phyloP scores from a whole-genome alignment of 2,888 invertebrate genomes.

The Lumbricus terrestris region DNA sequence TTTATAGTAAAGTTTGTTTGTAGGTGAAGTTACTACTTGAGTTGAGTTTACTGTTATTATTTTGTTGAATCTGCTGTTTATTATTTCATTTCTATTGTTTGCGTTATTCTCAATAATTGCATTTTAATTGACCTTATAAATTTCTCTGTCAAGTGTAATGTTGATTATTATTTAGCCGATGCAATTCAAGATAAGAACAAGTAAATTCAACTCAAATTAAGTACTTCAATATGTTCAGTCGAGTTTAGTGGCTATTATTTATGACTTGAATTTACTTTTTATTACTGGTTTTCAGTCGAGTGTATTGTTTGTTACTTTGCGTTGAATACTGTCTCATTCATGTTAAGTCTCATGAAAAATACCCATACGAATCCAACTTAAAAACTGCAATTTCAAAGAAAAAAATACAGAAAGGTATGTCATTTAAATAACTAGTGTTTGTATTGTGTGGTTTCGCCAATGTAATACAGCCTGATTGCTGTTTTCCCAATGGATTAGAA shows the following conservation, averaged over 20 bases:
- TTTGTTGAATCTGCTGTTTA: not conserved
- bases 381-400: not conserved
- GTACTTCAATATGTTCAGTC: not conserved
- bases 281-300: not conserved
- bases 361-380: not conserved
- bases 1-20: not conserved
- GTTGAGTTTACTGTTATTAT: slow-evolving; percentile 3
- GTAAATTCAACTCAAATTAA: not conserved
- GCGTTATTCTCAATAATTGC: not conserved
- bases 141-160: not conserved
- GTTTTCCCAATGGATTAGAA: not conserved
- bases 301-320: not conserved
- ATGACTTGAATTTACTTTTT: not conserved
- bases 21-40: not conserved
- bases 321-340: not conserved
- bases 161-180: not conserved
- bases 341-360: not conserved
- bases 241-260: not conserved
- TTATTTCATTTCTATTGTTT: not conserved
- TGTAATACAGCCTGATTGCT: not conserved
- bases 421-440: not conserved
- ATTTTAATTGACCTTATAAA: not conserved
- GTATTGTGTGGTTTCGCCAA: too few relatives aligned
- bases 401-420: not conserved
- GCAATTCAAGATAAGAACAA: not conserved